Evolutionary conservation across 2,888 invertebrate genomes (phyloP).

Genomic region (Physocephala rufipes): DNA sequence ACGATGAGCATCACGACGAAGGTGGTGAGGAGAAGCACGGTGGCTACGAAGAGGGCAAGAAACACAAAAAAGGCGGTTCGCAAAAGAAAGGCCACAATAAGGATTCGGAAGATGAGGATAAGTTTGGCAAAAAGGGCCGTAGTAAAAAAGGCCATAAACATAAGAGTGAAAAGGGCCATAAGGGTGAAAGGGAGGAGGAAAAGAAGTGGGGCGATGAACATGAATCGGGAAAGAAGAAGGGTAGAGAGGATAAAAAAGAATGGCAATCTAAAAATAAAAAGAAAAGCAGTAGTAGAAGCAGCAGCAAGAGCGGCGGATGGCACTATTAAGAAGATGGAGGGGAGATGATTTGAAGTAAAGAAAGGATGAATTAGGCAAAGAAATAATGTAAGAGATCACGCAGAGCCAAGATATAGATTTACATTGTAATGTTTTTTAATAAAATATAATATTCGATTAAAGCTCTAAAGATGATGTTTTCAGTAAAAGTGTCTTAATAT

Average conservation of each 20-base stretch:
- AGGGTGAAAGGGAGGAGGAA: constrained; percentile 80
- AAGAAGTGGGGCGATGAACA: constrained; percentile 79
- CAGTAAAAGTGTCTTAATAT: no score
- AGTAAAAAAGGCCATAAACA: constrained; percentile 83
- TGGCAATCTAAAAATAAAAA: constrained; percentile 73
- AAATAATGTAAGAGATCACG: background rate
- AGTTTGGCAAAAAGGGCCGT: constrained; percentile 82
- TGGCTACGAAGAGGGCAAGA: constrained; percentile 80
- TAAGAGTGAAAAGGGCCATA: constrained; percentile 82
- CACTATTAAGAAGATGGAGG: constrained; percentile 13
- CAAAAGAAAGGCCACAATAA: constrained; percentile 84
- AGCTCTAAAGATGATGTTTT: no score
- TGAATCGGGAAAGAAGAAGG: constrained; percentile 82
- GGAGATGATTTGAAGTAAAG: background rate
- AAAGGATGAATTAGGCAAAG: background rate
- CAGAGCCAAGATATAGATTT: no score
- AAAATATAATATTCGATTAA: no score
- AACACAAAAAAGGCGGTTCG: constrained; percentile 83
- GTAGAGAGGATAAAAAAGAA: constrained; percentile 81
- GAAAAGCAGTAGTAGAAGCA: constrained; percentile 53
- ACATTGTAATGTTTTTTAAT: no score
- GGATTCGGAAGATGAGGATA: constrained; percentile 78
- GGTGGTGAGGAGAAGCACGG: constrained; percentile 86
- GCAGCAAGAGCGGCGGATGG: constrained; percentile 20
- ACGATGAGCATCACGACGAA: constrained; percentile 84